These are phyloP conservation scores for Tipula helvola DNA, from an alignment of 2,888 invertebrate genomes.

Conservation along the genomic window DNA sequence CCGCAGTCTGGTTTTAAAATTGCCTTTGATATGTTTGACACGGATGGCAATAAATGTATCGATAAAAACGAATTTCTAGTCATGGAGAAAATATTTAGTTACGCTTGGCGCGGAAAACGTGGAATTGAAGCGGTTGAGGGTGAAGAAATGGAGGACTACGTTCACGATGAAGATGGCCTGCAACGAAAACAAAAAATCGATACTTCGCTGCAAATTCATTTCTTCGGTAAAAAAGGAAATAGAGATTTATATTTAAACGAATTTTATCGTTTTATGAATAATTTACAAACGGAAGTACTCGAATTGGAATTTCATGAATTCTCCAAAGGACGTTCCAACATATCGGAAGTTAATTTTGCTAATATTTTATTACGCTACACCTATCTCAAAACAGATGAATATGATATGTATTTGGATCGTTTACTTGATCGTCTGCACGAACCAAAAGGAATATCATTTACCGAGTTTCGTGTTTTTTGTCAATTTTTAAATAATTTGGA, in stretches of 20 bases:
- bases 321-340: slow-evolving; percentile 80
- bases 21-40: slow-evolving; percentile 99
- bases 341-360: slow-evolving; percentile 93
- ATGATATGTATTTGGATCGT: slow-evolving; percentile 83
- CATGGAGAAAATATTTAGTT: slow-evolving; percentile 90
- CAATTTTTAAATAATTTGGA: slow-evolving; percentile 95
- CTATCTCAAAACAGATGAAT: slow-evolving; percentile 76
- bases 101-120: slow-evolving; percentile 75
- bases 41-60: slow-evolving; percentile 92
- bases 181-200: slow-evolving; percentile 55
- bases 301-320: slow-evolving; percentile 96
- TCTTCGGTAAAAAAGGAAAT: slow-evolving; percentile 88
- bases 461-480: slow-evolving; percentile 92
- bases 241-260: slow-evolving; percentile 82
- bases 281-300: slow-evolving; percentile 89
- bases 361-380: slow-evolving; percentile 86
- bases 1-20: slow-evolving; percentile 94
- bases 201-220: slow-evolving; percentile 84
- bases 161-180: slow-evolving; percentile 63
- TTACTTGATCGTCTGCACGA: slow-evolving; percentile 69
- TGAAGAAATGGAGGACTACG: slow-evolving; percentile 39
- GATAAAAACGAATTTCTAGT: slow-evolving; percentile 97
- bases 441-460: slow-evolving; percentile 76
- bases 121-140: slow-evolving; percentile 40
- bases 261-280: slow-evolving; percentile 91